Percentiles rank a stretch among this genome's conserved stretches.
Conservation (phyloP, 2,888 invertebrate species). For the Drosophila basisetae region DNA sequence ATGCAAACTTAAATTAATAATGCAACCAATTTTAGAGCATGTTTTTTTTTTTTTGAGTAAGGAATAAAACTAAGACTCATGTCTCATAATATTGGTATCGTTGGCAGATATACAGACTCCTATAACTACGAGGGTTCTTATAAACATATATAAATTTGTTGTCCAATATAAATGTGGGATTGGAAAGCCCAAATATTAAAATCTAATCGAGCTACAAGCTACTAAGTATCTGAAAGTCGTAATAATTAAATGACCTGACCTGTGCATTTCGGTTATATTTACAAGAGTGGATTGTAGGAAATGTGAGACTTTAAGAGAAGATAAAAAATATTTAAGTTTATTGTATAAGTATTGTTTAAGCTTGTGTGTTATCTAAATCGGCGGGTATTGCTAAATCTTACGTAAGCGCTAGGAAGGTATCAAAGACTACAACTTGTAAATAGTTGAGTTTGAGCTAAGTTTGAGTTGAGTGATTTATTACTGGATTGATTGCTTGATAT, state of each 20-base stretch:
- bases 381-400: conserved; percentile 36
- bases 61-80: conserved; percentile 1
- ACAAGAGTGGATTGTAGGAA: conserved; percentile 29
- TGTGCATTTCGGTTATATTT: conserved; percentile 49
- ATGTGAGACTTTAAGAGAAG: conserved; percentile 40
- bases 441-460: conserved; percentile 43
- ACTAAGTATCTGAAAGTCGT: conserved; percentile 13
- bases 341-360: conserved; percentile 27
- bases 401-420: conserved; percentile 50
- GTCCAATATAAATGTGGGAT: conserved; percentile 4
- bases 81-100: conserved; percentile 9
- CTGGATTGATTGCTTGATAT: conserved; percentile 38
- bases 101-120: conserved; percentile 30
- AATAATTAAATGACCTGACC: conserved; percentile 17
- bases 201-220: conserved; percentile 18
- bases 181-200: conserved; percentile 1
- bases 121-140: conserved; percentile 26
- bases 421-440: conserved; percentile 57
- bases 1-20: conserved; percentile 59
- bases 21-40: conserved; percentile 42
- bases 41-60: conserved; percentile 1
- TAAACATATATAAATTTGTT: background rate
- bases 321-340: conserved; percentile 19
- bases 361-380: conserved; percentile 30
- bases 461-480: conserved; percentile 41